Evolutionary conservation across 1,140 invertebrate species (phyloP).

Genomic region (Phymorhynchus buccinoides): DNA sequence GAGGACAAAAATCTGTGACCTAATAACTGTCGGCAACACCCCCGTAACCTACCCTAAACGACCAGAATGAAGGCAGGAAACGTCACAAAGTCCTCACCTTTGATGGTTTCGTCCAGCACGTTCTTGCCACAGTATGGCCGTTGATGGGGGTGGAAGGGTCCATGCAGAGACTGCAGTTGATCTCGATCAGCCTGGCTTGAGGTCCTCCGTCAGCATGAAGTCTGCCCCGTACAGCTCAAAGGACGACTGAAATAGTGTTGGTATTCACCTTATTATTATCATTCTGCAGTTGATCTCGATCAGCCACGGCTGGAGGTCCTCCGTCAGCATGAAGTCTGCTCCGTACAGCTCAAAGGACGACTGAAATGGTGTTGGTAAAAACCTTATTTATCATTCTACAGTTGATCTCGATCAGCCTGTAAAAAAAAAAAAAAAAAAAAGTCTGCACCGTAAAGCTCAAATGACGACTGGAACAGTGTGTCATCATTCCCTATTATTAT

Average conservation of each 20-base stretch:
- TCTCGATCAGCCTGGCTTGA: conserved; percentile 92
- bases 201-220: conserved; percentile 91
- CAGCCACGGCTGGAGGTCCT: conserved; percentile 91
- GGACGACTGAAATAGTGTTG: conserved; percentile 67
- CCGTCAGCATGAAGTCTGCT: conserved; percentile 92
- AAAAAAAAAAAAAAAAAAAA: too few species aligned
- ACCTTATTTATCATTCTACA: too few species aligned
- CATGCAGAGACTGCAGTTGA: conserved; percentile 94
- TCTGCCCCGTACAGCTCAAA: conserved; percentile 96
- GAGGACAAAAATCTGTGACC: too few species aligned
- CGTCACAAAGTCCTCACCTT: too few species aligned
- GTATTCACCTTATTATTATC: too few species aligned
- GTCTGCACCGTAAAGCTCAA: too few species aligned
- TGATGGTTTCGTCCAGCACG: conserved; percentile 91
- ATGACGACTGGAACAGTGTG: too few species aligned
- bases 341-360: conserved; percentile 89
- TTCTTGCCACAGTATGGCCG: conserved; percentile 87
- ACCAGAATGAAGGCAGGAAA: too few species aligned
- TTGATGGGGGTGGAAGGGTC: conserved; percentile 90
- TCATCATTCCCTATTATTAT: too few species aligned
- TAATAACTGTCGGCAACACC: not conserved
- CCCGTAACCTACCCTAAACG: too few species aligned
- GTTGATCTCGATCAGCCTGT: too few species aligned
- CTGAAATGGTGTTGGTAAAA: too few species aligned
- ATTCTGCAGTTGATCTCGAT: conserved; percentile 97